Evolutionary conservation across 2,113 vertebrate species (phyloP).

Genomic region (Cyphomyrus discorhynchus): DNA sequence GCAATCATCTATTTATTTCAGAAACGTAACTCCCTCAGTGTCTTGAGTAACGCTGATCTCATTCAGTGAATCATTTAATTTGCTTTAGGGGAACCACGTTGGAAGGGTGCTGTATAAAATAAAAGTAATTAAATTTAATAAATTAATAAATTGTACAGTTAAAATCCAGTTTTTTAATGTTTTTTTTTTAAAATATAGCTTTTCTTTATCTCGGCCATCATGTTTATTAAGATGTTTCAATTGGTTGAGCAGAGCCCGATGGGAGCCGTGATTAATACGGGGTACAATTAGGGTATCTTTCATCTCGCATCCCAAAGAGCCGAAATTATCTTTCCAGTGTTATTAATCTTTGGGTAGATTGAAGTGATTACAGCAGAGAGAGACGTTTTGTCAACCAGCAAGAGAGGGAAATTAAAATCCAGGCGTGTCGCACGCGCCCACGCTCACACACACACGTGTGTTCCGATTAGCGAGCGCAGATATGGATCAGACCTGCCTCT

Average conservation of each 20-base stretch:
- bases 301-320: conserved; percentile 8
- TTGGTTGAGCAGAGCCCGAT: not conserved
- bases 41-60: not conserved
- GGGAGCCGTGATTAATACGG: conserved; percentile 1
- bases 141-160: conserved; percentile 6
- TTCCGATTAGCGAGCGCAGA: conserved; percentile 7
- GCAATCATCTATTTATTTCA: not conserved
- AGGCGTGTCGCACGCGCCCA: not conserved
- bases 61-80: not conserved
- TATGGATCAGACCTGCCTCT: not conserved
- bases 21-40: not conserved
- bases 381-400: conserved; percentile 7
- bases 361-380: conserved; percentile 7
- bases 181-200: not conserved
- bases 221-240: conserved; percentile 13
- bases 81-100: not conserved
- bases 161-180: not conserved
- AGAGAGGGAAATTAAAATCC: conserved; percentile 7
- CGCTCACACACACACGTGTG: not conserved
- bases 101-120: not conserved
- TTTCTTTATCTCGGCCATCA: conserved; percentile 1
- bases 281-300: conserved; percentile 11
- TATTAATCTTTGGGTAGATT: conserved; percentile 16
- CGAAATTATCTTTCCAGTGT: conserved; percentile 8
- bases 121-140: not conserved